Evolutionary conservation across 2,797 vertebrate genomes (phyloP).

Genomic region (Pagetopsis macropterus): DNA sequence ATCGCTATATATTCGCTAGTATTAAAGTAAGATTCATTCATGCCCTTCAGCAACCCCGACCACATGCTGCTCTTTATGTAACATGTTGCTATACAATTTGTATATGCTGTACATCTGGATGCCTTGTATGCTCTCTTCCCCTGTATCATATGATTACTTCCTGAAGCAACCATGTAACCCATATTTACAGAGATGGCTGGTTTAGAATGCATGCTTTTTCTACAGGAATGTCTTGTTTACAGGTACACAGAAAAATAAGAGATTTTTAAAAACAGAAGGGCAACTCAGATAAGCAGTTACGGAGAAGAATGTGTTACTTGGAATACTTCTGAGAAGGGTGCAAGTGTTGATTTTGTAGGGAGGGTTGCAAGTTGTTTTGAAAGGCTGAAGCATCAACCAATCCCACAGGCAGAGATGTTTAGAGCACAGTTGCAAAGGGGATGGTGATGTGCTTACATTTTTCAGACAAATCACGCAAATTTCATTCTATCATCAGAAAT

Average conservation of each 20-base stretch:
- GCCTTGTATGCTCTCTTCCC: background rate
- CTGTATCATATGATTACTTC: slow-evolving; percentile 1
- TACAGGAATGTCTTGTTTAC: slow-evolving; percentile 58
- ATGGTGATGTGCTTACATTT: background rate
- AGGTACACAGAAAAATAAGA: slow-evolving; percentile 35
- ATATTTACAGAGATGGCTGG: slow-evolving; percentile 14
- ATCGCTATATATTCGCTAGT: too few species aligned
- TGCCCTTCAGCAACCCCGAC: background rate
- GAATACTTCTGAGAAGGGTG: background rate
- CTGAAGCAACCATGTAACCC: slow-evolving; percentile 9
- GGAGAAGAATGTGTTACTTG: slow-evolving; percentile 3
- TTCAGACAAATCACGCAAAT: background rate
- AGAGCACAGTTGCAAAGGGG: background rate
- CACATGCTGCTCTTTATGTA: slow-evolving; percentile 13
- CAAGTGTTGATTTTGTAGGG: background rate
- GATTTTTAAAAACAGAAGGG: slow-evolving; percentile 23
- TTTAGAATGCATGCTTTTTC: slow-evolving; percentile 1
- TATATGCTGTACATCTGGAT: background rate
- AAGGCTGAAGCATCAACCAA: background rate
- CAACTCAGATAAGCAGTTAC: background rate
- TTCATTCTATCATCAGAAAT: background rate
- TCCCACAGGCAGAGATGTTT: background rate
- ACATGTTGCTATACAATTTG: background rate
- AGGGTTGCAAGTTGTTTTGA: background rate
- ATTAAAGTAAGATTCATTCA: background rate